Conservation (phyloP, 2,888 invertebrate species). For the Halocaridina rubra region DNA sequence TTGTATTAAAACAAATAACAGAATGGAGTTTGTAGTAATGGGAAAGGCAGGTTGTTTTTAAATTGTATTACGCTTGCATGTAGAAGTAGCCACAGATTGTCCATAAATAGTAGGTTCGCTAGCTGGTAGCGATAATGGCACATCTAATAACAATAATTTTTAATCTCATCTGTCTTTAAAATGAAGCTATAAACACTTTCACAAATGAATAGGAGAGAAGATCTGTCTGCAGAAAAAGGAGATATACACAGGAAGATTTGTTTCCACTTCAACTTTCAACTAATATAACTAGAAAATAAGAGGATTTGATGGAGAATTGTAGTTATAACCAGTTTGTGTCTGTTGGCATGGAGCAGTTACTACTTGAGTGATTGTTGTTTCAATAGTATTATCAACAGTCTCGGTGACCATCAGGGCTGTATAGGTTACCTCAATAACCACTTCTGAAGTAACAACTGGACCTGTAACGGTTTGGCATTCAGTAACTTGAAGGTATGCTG, state of each 20-base stretch:
- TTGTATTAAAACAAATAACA: too few species aligned
- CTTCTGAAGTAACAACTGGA: conserved; percentile 9
- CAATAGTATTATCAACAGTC: conserved; percentile 23
- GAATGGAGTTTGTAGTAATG: too few species aligned
- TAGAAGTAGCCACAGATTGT: neutral
- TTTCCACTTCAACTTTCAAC: neutral
- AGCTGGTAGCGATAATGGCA: neutral
- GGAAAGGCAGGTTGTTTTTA: too few species aligned
- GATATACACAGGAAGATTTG: neutral
- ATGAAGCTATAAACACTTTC: too few species aligned
- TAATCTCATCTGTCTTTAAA: too few species aligned
- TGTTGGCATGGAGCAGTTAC: conserved; percentile 42
- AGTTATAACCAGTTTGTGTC: conserved; percentile 42
- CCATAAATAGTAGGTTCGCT: neutral
- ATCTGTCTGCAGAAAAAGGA: too few species aligned
- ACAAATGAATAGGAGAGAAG: too few species aligned
- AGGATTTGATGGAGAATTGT: conserved; percentile 40
- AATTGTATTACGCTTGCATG: too few species aligned
- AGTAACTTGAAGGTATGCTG: conserved; percentile 20
- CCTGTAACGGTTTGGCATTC: conserved; percentile 47
- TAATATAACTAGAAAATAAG: conserved; percentile 9
- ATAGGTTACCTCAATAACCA: conserved; percentile 23
- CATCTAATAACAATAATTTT: neutral
- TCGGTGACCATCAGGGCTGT: conserved; percentile 33
- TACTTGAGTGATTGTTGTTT: conserved; percentile 27